Conservation (phyloP, 2,797 vertebrate genomes). For the Hephaestus fuliginosus region DNA sequence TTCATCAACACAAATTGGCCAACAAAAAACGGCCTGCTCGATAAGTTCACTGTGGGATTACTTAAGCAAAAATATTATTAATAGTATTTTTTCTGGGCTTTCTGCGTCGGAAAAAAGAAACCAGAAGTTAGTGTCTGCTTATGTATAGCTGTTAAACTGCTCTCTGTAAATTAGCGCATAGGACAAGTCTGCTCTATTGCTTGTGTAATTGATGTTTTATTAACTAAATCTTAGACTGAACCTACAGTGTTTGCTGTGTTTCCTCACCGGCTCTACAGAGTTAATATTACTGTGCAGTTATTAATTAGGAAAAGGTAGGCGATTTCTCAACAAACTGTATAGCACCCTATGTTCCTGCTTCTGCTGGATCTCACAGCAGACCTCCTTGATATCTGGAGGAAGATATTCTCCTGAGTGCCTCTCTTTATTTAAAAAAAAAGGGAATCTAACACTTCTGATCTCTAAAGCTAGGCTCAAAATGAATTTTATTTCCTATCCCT, state of each 20-base stretch:
- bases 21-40: neutral
- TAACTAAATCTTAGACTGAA: slow-evolving; percentile 6
- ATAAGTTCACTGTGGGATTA: neutral
- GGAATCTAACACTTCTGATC: neutral
- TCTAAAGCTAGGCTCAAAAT: neutral
- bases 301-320: neutral
- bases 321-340: neutral
- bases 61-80: neutral
- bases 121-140: neutral
- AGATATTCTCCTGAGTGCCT: neutral
- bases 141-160: neutral
- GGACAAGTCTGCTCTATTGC: slow-evolving; percentile 1
- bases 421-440: neutral
- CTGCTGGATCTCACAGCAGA: neutral
- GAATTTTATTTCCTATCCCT: neutral
- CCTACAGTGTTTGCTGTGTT: neutral
- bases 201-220: slow-evolving; percentile 32
- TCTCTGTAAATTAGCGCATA: slow-evolving; percentile 24
- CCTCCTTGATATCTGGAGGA: neutral
- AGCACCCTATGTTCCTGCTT: neutral
- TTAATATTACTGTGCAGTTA: neutral
- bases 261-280: neutral
- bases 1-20: neutral
- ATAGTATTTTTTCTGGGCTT: no score
- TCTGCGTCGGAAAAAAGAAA: neutral